Evolutionary conservation across 2,113 vertebrate species (phyloP).

Genomic region (Hippocampus abdominalis): DNA sequence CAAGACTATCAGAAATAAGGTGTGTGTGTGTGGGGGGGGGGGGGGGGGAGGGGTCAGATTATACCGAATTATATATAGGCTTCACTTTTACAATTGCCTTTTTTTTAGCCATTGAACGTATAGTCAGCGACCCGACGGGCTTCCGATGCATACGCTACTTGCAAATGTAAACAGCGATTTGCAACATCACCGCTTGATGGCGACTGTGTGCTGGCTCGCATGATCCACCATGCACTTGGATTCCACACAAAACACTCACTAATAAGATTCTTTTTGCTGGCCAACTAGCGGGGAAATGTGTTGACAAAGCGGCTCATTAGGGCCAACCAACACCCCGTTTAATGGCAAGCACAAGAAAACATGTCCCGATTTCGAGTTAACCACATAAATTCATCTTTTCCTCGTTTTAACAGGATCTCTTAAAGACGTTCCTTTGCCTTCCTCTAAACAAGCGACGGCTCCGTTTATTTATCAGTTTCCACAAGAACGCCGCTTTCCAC

Average conservation of each 20-base stretch:
- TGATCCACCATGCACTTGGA: slow-evolving; percentile 72
- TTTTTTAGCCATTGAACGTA: neutral
- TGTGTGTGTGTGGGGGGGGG: too few species aligned
- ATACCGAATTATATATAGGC: neutral
- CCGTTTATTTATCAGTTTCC: slow-evolving; percentile 10
- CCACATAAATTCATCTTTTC: slow-evolving; percentile 74
- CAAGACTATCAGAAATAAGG: neutral
- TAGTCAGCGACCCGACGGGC: neutral
- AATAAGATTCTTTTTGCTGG: slow-evolving; percentile 67
- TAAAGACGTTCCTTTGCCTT: slow-evolving; percentile 50
- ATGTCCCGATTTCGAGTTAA: slow-evolving; percentile 65
- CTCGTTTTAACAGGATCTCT: slow-evolving; percentile 76
- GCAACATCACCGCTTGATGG: slow-evolving; percentile 66
- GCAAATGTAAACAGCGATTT: slow-evolving; percentile 52
- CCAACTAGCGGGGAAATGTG: slow-evolving; percentile 32
- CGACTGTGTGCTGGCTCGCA: slow-evolving; percentile 48
- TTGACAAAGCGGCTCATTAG: slow-evolving; percentile 35
- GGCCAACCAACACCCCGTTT: slow-evolving; percentile 19
- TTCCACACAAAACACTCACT: slow-evolving; percentile 70
- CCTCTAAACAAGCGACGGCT: slow-evolving; percentile 17
- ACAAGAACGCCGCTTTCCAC: slow-evolving; percentile 50
- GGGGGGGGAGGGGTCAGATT: neutral
- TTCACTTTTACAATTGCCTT: neutral
- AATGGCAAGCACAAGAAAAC: slow-evolving; percentile 38
- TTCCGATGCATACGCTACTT: slow-evolving; percentile 4